Evolutionary conservation across 1,140 invertebrate species (phyloP).

Genomic region (Manduca sexta): DNA sequence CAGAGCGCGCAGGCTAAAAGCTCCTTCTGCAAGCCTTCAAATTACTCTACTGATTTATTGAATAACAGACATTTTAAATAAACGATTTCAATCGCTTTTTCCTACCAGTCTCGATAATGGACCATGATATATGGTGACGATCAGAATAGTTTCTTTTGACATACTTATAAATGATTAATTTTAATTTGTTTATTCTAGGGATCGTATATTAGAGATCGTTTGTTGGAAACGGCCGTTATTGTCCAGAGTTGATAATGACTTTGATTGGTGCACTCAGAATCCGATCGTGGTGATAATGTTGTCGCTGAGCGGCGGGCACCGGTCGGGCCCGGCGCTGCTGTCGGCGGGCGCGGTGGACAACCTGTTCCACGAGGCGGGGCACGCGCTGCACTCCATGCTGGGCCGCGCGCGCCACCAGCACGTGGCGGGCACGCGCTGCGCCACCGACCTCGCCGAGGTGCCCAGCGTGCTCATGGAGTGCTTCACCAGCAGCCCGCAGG

Average conservation of each 20-base stretch:
- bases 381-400: slow-evolving; percentile 99
- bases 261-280: slow-evolving; percentile 73
- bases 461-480: slow-evolving; percentile 99
- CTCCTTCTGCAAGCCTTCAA: too few relatives aligned
- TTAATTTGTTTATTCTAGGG: too few relatives aligned
- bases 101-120: too few relatives aligned
- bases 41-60: too few relatives aligned
- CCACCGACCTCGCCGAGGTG: slow-evolving; percentile 98
- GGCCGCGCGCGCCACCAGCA: slow-evolving; percentile 97
- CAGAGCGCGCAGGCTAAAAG: too few relatives aligned
- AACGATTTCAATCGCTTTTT: too few relatives aligned
- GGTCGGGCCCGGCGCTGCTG: slow-evolving; percentile 86
- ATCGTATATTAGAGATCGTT: too few relatives aligned
- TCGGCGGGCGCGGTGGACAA: slow-evolving; percentile 92
- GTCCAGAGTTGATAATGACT: not conserved
- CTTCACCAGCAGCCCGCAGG: slow-evolving; percentile 92
- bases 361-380: slow-evolving; percentile 99
- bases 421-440: slow-evolving; percentile 96
- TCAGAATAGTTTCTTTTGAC: too few relatives aligned
- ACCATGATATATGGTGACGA: too few relatives aligned
- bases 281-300: slow-evolving; percentile 97
- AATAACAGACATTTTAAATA: too few relatives aligned
- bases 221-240: too few relatives aligned
- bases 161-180: too few relatives aligned
- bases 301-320: slow-evolving; percentile 84